Evolutionary conservation across 2,888 invertebrate genomes (phyloP), one percentile per base, ranked within the genome.

Genomic region (Synergus laeviventris): DNA sequence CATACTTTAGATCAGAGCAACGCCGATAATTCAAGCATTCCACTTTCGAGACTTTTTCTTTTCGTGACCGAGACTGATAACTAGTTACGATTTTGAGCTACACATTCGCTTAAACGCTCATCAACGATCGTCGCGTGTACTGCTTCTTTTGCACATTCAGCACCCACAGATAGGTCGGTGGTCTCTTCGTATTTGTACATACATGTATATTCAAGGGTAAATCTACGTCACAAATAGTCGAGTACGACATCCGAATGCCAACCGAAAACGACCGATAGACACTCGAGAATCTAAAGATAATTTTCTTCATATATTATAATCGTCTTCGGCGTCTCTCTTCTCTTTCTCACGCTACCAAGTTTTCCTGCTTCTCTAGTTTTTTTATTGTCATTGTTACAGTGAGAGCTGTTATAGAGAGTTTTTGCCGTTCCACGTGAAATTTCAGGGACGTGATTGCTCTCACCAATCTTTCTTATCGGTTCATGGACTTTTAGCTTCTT

Each of bases 221-320:
- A 31, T 42, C 11, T 42, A 14, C 14, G 42, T 12, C 14, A 42
- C 31, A 31, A 31, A 12, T 2, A 42, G 42, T 42, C 42, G 42
- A 42, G 7, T 12, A 42, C 42, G 42, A 42, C 11, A 42, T 7
- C 14, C 42, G 42, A 42, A 42, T 42, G 42, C 42, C 11, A 42
- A 8, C 54, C 54, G 54, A 54, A 54, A 54, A 54, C 54, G 7
- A 49, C 49, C 54, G 54, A 54, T 54, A 54, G 18, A 18, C 9
- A 54, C 54, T 54, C 54, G 54, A 54, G 54, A 54, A 54, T 54
- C 54, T 54, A 54, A 54, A 54, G 18, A 54, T 54, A 49, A 49
- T 54, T 45, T 54, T 18, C 18, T 54, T 54, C 54, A 54, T 54
- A 54, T 54, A 54, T 54, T 18, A 2, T 42, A 11, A 42, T 14